Evolutionary conservation across 1,140 invertebrate species (phyloP), one percentile per base, ranked within the genome.

Genomic region (Vollenhovia emeryi): DNA sequence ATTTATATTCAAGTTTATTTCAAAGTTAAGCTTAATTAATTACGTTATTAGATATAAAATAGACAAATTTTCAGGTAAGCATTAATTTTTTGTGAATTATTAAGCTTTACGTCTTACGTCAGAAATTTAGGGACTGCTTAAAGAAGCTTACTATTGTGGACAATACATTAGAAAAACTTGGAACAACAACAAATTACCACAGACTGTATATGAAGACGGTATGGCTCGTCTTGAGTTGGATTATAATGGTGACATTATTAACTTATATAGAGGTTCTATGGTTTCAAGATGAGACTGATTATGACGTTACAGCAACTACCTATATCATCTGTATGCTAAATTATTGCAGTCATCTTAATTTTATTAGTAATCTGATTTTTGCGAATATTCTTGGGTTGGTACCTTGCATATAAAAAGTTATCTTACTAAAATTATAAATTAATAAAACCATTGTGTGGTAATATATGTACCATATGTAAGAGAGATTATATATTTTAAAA

Each of bases 61-160:
- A 43, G 9, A 36, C 8, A 55, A 73, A 4, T n/a, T 59, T n/a
- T 27, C 15, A 6, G 2, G 59, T 57, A 40, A 43, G 5, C 7
- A 24, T 24, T 57, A 27, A 27, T 75, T 43, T 11, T n/a, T 40
- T 30, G 2, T 30, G n/a, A 18, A n/a, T 13, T 33, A 59, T 36
- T 48, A 48, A 6, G 24, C 15, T 11, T 55, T 59, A 0, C 13
- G 11, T 40, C 2, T 40, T 73, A 3, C 15, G 2, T 15, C 11
- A 59, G 73, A 75, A 59, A 75, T 75, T 59, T 43, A 75, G 9
- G 11, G 6, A 13, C 9, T 59, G 55, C 24, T 9, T 75, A 11
- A 59, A 43, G 0, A 52, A 27, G 2, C 30, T 82, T 15, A n/a
- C 21, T 30, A 69, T 55, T n/a, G 18, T 75, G 13, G 73, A 75